phyloP scores from a whole-genome alignment of 2,113 vertebrate genomes.

The Platanista minor region DNA sequence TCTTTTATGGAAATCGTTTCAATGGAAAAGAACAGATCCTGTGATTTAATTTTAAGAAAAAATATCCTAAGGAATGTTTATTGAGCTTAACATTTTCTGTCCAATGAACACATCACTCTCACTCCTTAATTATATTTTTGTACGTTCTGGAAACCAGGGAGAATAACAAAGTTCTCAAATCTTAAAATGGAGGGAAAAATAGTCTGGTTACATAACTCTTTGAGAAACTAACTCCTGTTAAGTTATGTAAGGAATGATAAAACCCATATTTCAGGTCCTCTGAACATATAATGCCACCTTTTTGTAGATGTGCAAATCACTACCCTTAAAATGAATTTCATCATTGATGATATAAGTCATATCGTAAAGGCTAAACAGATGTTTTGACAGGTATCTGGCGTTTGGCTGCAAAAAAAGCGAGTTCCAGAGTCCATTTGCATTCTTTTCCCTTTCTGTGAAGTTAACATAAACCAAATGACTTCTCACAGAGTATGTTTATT shows the following conservation, averaged over 20 bases:
- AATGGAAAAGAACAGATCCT: background rate
- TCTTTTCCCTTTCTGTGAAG: slow-evolving; percentile 63
- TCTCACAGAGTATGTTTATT: slow-evolving; percentile 56
- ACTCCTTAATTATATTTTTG: slow-evolving; percentile 39
- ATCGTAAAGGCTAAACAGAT: slow-evolving; percentile 68
- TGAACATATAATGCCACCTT: slow-evolving; percentile 67
- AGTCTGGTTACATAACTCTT: slow-evolving; percentile 9
- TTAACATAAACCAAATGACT: slow-evolving; percentile 68
- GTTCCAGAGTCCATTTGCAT: slow-evolving; percentile 53
- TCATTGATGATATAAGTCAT: slow-evolving; percentile 60
- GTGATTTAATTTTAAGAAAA: slow-evolving; percentile 36
- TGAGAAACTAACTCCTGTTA: slow-evolving; percentile 16
- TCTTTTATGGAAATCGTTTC: background rate
- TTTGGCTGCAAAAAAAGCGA: slow-evolving; percentile 47
- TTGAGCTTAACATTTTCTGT: slow-evolving; percentile 31
- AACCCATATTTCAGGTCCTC: slow-evolving; percentile 29
- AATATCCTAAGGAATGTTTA: slow-evolving; percentile 28
- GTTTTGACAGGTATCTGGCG: slow-evolving; percentile 67
- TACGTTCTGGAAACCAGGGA: slow-evolving; percentile 43
- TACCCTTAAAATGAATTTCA: slow-evolving; percentile 73
- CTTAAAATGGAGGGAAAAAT: slow-evolving; percentile 33
- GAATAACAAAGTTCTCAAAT: slow-evolving; percentile 31
- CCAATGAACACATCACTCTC: background rate
- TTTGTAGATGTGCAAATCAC: slow-evolving; percentile 63
- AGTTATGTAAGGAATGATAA: slow-evolving; percentile 35